Percentiles rank a stretch among this genome's conserved stretches.
These are phyloP conservation scores for Periophthalmus magnuspinnatus DNA, from an alignment of 2,797 vertebrate species.

Conservation along the genomic window DNA sequence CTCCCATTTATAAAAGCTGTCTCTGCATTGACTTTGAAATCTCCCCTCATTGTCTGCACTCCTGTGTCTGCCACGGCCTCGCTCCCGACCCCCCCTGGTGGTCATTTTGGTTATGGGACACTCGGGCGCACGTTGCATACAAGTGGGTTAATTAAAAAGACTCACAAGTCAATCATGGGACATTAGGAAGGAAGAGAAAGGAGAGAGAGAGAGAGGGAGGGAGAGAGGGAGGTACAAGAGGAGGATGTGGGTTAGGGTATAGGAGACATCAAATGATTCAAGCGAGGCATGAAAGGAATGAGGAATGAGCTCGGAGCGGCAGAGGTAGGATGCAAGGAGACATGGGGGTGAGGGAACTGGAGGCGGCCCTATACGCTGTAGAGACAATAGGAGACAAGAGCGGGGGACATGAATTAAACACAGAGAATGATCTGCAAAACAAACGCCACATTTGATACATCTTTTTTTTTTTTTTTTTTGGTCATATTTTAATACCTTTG, in stretches of 20 bases:
- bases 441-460: too few species aligned
- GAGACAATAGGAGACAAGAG: background rate
- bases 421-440: too few species aligned
- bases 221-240: slow-evolving; percentile 32
- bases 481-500: too few species aligned
- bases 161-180: slow-evolving; percentile 67
- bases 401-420: background rate
- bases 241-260: slow-evolving; percentile 36
- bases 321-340: slow-evolving; percentile 46
- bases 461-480: too few species aligned
- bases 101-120: slow-evolving; percentile 52
- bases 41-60: slow-evolving; percentile 35
- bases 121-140: slow-evolving; percentile 46
- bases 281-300: slow-evolving; percentile 70
- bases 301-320: slow-evolving; percentile 65
- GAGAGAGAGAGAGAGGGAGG: slow-evolving; percentile 26
- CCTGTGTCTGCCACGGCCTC: slow-evolving; percentile 39
- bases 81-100: slow-evolving; percentile 36
- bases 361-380: background rate
- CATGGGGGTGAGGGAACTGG: background rate
- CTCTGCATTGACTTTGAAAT: slow-evolving; percentile 49
- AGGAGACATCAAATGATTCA: slow-evolving; percentile 73
- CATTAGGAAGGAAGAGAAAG: slow-evolving; percentile 59
- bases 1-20: slow-evolving; percentile 13
- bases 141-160: slow-evolving; percentile 73